Percentiles rank a stretch among this genome's conserved stretches.
phyloP scores from a whole-genome alignment of 2,888 invertebrate genomes.

The Chymomyza amoena region DNA sequence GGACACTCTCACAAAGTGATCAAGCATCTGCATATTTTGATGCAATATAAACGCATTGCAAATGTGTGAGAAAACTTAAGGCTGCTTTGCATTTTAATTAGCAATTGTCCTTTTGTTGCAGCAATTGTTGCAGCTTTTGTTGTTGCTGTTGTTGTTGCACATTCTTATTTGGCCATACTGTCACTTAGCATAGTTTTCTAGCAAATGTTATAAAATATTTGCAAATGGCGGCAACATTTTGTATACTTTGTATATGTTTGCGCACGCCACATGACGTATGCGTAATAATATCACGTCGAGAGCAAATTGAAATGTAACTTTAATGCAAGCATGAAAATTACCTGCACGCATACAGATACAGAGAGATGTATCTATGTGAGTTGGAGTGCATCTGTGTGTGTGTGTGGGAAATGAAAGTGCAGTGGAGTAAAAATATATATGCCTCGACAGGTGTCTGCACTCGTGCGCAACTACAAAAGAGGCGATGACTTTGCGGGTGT shows the following conservation, averaged over 20 bases:
- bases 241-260: slow-evolving; percentile 15
- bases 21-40: background rate
- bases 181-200: slow-evolving; percentile 60
- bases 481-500: background rate
- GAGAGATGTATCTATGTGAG: background rate
- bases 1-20: background rate
- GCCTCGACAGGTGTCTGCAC: slow-evolving; percentile 56
- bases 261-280: slow-evolving; percentile 42
- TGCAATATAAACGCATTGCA: slow-evolving; percentile 39
- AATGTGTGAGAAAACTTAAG: slow-evolving; percentile 44
- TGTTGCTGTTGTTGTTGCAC: background rate
- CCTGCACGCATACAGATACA: slow-evolving; percentile 13
- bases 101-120: slow-evolving; percentile 26
- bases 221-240: slow-evolving; percentile 51
- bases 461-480: slow-evolving; percentile 40
- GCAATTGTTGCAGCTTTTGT: background rate
- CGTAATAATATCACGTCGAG: slow-evolving; percentile 52
- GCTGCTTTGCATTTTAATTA: slow-evolving; percentile 67
- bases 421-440: slow-evolving; percentile 40
- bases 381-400: background rate
- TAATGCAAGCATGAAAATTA: slow-evolving; percentile 60
- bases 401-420: slow-evolving; percentile 52
- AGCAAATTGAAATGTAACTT: slow-evolving; percentile 69
- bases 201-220: slow-evolving; percentile 58
- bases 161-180: background rate